These are phyloP conservation scores for Hepsetus odoe DNA, from an alignment of 2,113 vertebrate genomes.

Conservation along the genomic window DNA sequence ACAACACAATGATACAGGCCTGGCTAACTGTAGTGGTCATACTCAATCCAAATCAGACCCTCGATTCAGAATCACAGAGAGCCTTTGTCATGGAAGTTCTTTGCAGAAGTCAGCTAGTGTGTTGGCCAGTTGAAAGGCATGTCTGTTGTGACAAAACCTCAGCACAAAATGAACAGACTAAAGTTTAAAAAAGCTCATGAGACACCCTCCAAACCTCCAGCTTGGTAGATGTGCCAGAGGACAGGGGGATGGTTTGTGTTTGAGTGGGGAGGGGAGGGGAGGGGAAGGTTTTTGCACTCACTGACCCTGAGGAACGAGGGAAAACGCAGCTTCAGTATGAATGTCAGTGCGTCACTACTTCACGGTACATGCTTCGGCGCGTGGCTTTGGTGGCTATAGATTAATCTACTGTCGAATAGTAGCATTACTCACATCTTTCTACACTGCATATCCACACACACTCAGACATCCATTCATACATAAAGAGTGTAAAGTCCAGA, in stretches of 20 bases:
- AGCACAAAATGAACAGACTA: not conserved
- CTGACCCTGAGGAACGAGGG: constrained; percentile 8
- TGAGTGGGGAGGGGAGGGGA: constrained; percentile 4
- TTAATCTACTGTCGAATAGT: too few species aligned
- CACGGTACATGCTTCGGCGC: not conserved
- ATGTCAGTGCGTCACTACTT: not conserved
- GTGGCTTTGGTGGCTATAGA: not conserved
- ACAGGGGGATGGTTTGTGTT: constrained; percentile 31
- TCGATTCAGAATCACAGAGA: not conserved
- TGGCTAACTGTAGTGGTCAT: not conserved
- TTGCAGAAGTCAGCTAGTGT: not conserved
- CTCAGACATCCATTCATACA: too few species aligned
- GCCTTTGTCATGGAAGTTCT: not conserved
- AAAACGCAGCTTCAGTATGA: constrained; percentile 31
- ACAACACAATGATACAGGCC: not conserved
- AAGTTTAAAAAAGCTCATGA: not conserved
- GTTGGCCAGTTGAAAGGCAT: not conserved
- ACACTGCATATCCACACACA: too few species aligned
- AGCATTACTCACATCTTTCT: too few species aligned
- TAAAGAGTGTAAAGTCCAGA: too few species aligned
- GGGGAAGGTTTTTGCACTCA: constrained; percentile 8
- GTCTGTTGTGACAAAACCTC: not conserved
- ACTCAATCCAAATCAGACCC: not conserved
- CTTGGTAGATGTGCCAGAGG: not conserved
- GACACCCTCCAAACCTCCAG: not conserved